These are phyloP conservation scores for Zaprionus inermis DNA, from an alignment of 1,140 invertebrate species.

Conservation along the genomic window DNA sequence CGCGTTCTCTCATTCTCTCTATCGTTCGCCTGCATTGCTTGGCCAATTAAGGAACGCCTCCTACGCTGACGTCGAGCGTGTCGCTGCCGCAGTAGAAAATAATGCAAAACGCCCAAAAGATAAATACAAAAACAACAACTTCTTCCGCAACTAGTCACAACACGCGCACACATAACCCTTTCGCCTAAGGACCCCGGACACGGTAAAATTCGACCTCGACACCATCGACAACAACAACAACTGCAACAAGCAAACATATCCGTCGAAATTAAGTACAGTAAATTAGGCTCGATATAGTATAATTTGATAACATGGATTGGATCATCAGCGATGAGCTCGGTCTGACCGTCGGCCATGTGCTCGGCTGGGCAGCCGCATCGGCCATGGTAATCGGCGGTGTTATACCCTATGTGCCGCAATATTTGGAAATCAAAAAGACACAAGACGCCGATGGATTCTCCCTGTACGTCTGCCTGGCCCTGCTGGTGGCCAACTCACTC, in stretches of 20 bases:
- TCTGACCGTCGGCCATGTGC: constrained; percentile 87
- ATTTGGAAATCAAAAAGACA: constrained; percentile 94
- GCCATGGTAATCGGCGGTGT: constrained; percentile 97
- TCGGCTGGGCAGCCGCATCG: constrained; percentile 88
- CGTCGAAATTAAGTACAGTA: constrained; percentile 52
- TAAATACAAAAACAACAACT: constrained; percentile 31
- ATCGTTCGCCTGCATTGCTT: constrained; percentile 15
- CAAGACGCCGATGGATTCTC: constrained; percentile 98
- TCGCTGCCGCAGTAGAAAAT: constrained; percentile 30
- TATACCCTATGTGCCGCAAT: constrained; percentile 95
- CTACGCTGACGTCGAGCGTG: constrained; percentile 31
- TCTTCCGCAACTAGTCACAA: constrained; percentile 54
- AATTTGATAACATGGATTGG: constrained; percentile 86
- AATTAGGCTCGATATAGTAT: constrained; percentile 22
- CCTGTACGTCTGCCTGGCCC: constrained; percentile 96
- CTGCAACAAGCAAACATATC: constrained; percentile 60
- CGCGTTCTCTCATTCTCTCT: constrained; percentile 5
- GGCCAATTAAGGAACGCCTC: constrained; percentile 46
- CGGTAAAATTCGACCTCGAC: constrained; percentile 18
- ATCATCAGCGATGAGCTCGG: constrained; percentile 89
- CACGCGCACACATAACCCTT: constrained; percentile 20
- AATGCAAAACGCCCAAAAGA: constrained; percentile 47
- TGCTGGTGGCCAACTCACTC: constrained; percentile 97
- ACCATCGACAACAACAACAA: constrained; percentile 6
- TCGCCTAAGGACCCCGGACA: constrained; percentile 19